phyloP scores from a whole-genome alignment of 1,140 invertebrate species.

The Amyelois transitella region DNA sequence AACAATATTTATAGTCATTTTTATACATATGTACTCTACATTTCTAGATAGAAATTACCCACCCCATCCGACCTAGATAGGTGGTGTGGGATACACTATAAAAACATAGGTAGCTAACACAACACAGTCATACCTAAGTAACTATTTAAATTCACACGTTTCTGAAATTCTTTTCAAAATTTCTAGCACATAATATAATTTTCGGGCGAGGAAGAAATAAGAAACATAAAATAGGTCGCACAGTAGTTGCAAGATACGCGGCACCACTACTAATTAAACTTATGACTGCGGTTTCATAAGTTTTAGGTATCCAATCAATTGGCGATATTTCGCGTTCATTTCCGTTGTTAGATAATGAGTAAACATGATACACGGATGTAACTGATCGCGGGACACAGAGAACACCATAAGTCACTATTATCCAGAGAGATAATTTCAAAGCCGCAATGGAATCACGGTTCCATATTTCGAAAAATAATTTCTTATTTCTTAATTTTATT shows the following conservation, averaged over 20 bases:
- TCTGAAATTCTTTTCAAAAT: background rate
- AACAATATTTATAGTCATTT: no score
- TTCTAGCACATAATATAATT: conserved; percentile 30
- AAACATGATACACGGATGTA: conserved; percentile 42
- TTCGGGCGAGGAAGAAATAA: conserved; percentile 40
- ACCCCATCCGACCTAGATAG: no score
- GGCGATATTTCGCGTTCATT: conserved; percentile 21
- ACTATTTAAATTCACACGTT: no score
- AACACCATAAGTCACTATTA: conserved; percentile 50
- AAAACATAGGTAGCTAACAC: no score
- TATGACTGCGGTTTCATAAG: conserved; percentile 27
- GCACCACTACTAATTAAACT: conserved; percentile 46
- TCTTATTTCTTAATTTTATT: conserved; percentile 46
- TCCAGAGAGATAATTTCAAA: conserved; percentile 58
- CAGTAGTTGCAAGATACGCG: conserved; percentile 39
- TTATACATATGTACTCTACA: no score
- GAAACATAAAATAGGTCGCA: conserved; percentile 52
- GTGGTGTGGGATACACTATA: no score
- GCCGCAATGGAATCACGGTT: conserved; percentile 41
- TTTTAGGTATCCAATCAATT: conserved; percentile 21
- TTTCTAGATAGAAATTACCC: no score
- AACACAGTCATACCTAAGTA: no score
- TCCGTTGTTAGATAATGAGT: conserved; percentile 23
- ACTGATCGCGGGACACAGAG: conserved; percentile 54
- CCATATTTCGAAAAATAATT: conserved; percentile 24